A percentile compares a stretch with the other conserved stretches of the same genome.
These are phyloP conservation scores for Eulemur macaco DNA, from an alignment of 2,113 vertebrate species.

Conservation along the genomic window DNA sequence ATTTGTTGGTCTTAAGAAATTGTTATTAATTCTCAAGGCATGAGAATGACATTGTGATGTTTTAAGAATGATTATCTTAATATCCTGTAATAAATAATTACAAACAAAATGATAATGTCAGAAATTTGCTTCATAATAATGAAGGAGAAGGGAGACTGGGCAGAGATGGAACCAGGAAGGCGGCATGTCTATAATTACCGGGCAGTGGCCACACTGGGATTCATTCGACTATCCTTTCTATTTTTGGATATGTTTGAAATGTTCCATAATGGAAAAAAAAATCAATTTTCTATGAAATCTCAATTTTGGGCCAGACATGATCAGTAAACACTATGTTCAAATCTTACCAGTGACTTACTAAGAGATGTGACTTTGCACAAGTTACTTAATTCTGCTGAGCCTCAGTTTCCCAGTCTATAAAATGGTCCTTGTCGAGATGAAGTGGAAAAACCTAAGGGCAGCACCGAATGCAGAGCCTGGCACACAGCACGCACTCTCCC, in stretches of 20 bases:
- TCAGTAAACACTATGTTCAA: not conserved
- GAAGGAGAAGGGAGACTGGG: too few relatives aligned
- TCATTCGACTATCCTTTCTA: not conserved
- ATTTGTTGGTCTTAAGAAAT: not conserved
- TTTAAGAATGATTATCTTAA: not conserved
- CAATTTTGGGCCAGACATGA: not conserved
- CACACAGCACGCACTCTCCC: fast-evolving
- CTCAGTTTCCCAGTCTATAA: not conserved
- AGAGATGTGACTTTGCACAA: not conserved
- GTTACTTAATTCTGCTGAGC: not conserved
- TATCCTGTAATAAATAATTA: not conserved
- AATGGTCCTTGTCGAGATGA: not conserved
- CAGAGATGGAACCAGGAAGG: not conserved
- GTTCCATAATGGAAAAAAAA: not conserved
- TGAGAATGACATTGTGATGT: not conserved
- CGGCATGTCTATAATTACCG: fast-evolving
- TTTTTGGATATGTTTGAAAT: not conserved
- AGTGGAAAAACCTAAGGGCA: not conserved
- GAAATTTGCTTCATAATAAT: not conserved
- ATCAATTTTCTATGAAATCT: not conserved
- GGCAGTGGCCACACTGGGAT: fast-evolving
- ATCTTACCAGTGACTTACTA: not conserved
- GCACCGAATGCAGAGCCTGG: not conserved
- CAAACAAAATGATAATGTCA: not conserved
- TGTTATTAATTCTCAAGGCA: not conserved